phyloP scores from a whole-genome alignment of 1,140 invertebrate species.

The Drosophila serrata region DNA sequence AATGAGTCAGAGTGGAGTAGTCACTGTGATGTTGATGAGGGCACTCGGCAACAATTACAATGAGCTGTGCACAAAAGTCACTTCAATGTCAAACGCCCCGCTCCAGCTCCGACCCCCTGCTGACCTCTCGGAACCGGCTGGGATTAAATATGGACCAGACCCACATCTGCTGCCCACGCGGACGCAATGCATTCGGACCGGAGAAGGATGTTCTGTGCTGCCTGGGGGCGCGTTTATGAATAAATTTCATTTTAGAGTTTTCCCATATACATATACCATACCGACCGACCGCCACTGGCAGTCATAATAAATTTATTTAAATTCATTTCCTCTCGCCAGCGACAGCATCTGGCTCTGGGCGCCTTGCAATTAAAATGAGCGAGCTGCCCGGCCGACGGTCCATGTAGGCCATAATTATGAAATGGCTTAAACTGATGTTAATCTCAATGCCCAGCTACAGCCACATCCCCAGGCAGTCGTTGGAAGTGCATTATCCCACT shows the following conservation, averaged over 20 bases:
- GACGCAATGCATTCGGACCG: slow-evolving; percentile 1
- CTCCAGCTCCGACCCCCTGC: not conserved
- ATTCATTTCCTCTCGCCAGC: slow-evolving; percentile 68
- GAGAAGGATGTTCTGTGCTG: slow-evolving; percentile 29
- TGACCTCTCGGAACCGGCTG: slow-evolving; percentile 8
- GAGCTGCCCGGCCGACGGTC: slow-evolving; percentile 57
- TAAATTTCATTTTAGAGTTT: slow-evolving; percentile 84
- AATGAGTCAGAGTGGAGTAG: slow-evolving; percentile 1
- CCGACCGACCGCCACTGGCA: slow-evolving; percentile 45
- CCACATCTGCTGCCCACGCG: slow-evolving; percentile 29
- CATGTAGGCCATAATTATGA: slow-evolving; percentile 81
- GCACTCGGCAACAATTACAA: slow-evolving; percentile 42
- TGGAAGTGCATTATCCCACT: slow-evolving; percentile 43
- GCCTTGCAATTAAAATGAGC: slow-evolving; percentile 72
- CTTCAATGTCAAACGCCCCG: slow-evolving; percentile 69
- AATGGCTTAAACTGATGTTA: slow-evolving; percentile 80
- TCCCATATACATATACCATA: slow-evolving; percentile 67
- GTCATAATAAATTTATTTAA: slow-evolving; percentile 84
- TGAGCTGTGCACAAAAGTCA: slow-evolving; percentile 58
- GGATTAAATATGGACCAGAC: slow-evolving; percentile 70
- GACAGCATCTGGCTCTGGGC: slow-evolving; percentile 45
- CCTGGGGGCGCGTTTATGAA: slow-evolving; percentile 70
- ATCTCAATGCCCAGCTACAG: slow-evolving; percentile 67
- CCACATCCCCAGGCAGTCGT: slow-evolving; percentile 62
- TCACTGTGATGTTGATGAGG: slow-evolving; percentile 6